Percentiles rank a stretch among this genome's conserved stretches.
Conservation (phyloP, 2,888 invertebrate genomes). For the Noctua pronuba region DNA sequence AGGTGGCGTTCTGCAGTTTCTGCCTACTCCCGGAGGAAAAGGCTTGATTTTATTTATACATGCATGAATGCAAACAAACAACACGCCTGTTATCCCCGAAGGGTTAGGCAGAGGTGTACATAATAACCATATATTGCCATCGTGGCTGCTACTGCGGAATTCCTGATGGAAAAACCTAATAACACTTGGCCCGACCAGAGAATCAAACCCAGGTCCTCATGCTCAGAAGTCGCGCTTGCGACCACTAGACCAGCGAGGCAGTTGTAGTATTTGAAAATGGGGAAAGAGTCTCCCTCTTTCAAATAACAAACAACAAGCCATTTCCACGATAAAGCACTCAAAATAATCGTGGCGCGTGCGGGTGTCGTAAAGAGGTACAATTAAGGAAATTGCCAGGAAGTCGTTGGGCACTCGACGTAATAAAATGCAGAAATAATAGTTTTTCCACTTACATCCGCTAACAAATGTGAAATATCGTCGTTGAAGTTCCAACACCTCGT, state of each 20-base stretch:
- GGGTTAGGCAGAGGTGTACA: too few relatives aligned
- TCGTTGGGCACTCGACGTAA: conserved; percentile 38
- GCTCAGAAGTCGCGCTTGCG: background rate
- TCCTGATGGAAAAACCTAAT: background rate
- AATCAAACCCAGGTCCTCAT: background rate
- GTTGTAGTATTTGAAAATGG: background rate
- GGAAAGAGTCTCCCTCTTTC: background rate
- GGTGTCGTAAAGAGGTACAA: conserved; percentile 39
- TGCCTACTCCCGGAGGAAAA: too few relatives aligned
- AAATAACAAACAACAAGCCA: conserved; percentile 3
- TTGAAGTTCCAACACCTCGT: too few relatives aligned
- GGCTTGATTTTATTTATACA: too few relatives aligned
- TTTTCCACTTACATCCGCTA: conserved; percentile 53
- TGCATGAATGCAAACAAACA: too few relatives aligned
- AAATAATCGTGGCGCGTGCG: conserved; percentile 44
- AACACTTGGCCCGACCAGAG: background rate
- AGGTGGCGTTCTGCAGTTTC: too few relatives aligned
- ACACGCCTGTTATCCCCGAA: too few relatives aligned
- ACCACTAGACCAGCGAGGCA: background rate
- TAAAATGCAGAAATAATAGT: conserved; percentile 46
- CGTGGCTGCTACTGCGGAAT: background rate
- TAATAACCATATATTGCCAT: too few relatives aligned
- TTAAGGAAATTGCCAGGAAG: conserved; percentile 58
- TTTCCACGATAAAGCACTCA: conserved; percentile 5
- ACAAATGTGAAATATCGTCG: conserved; percentile 45